Evolutionary conservation across 2,888 invertebrate species (phyloP).

Genomic region (Cataglyphis rosenhaueri): DNA sequence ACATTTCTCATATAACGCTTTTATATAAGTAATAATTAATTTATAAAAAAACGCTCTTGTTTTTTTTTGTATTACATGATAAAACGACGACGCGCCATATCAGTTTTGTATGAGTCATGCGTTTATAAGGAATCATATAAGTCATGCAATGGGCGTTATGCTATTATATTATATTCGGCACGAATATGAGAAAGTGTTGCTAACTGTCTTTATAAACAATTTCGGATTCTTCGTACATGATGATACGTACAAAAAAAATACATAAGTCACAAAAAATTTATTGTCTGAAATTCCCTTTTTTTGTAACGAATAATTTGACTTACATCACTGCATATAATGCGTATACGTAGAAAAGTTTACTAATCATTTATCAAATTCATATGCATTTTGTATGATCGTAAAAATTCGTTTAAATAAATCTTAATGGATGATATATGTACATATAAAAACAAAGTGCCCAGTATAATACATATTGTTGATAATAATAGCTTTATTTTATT

Average conservation of each 20-base stretch:
- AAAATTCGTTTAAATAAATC: background rate
- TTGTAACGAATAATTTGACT: background rate
- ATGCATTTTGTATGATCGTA: background rate
- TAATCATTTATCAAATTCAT: background rate
- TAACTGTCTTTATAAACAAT: background rate
- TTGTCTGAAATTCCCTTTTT: background rate
- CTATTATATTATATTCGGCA: background rate
- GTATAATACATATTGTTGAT: background rate
- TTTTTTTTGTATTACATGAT: background rate
- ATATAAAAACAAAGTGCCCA: no score
- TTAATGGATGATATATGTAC: background rate
- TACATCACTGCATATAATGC: background rate
- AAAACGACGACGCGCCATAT: background rate
- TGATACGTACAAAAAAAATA: background rate
- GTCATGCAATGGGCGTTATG: slow-evolving; percentile 29
- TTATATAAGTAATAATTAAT: no score
- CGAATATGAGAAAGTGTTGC: background rate
- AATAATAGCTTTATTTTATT: background rate
- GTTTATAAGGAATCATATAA: slow-evolving; percentile 21
- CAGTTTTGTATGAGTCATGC: slow-evolving; percentile 30
- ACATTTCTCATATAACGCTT: no score
- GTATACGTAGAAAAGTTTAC: background rate
- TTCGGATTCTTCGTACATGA: background rate
- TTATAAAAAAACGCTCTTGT: background rate
- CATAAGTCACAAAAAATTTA: background rate